These are phyloP conservation scores for Rhinophrynus dorsalis DNA, from an alignment of 2,797 vertebrate species.

Conservation along the genomic window DNA sequence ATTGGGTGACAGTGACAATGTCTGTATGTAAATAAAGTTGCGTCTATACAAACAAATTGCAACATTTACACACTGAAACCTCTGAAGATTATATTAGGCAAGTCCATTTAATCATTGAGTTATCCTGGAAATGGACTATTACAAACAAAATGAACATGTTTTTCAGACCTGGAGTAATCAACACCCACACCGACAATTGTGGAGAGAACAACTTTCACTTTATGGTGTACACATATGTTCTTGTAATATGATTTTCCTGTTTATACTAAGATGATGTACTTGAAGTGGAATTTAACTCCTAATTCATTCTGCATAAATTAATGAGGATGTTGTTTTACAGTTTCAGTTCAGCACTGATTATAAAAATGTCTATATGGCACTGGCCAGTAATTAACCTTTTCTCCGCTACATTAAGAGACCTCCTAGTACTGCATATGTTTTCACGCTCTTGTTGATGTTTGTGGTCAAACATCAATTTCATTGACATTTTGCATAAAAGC, in stretches of 20 bases:
- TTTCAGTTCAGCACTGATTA: background rate
- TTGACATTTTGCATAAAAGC: no score
- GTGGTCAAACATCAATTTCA: no score
- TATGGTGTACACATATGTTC: constrained; percentile 15
- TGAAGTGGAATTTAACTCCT: background rate
- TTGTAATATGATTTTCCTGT: background rate
- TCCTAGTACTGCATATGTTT: no score
- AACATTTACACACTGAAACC: no score
- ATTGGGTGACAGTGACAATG: no score
- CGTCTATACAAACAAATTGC: no score
- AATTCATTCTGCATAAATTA: background rate
- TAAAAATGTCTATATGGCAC: constrained; percentile 1
- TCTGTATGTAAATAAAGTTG: no score
- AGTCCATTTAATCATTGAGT: no score
- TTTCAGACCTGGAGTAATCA: background rate
- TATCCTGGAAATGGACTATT: no score
- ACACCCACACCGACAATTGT: background rate
- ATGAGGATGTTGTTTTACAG: background rate
- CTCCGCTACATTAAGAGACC: background rate
- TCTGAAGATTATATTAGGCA: no score
- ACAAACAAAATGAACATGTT: background rate
- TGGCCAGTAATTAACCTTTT: background rate
- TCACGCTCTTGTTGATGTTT: background rate
- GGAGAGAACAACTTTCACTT: background rate
- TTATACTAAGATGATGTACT: background rate